Percentiles rank a stretch among this genome's conserved stretches.
These are phyloP conservation scores for Globodera ellingtonae DNA, from an alignment of 1,140 invertebrate species.

Conservation along the genomic window DNA sequence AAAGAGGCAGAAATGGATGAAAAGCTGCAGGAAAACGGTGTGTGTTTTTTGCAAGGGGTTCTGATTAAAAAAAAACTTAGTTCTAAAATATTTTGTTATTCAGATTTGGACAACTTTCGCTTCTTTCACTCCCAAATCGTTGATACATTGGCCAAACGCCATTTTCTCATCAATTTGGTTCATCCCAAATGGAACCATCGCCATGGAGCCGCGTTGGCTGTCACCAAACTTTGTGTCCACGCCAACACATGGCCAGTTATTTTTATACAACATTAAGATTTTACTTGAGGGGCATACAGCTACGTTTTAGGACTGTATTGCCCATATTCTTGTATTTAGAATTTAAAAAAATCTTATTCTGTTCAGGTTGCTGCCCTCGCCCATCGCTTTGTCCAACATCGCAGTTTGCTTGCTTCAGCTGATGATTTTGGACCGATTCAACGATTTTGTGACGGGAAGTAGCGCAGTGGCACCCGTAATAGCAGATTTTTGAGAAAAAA, in stretches of 20 bases:
- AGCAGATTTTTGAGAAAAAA: constrained; percentile 13
- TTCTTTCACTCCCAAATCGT: constrained; percentile 23
- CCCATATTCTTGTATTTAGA: too few relatives aligned
- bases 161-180: constrained; percentile 40
- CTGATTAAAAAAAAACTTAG: not conserved
- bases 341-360: too few relatives aligned
- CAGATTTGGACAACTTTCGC: not conserved
- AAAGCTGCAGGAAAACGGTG: not conserved
- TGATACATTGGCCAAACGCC: constrained; percentile 2
- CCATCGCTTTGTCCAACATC: not conserved
- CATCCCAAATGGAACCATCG: constrained; percentile 44
- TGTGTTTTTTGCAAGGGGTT: not conserved
- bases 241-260: constrained; percentile 1
- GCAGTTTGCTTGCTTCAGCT: constrained; percentile 36
- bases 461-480: constrained; percentile 56
- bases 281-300: too few relatives aligned
- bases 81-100: not conserved
- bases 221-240: constrained; percentile 36
- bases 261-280: not conserved
- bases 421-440: constrained; percentile 49
- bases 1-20: not conserved
- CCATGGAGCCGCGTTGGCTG: constrained; percentile 46
- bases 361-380: constrained; percentile 1
- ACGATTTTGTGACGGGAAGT: constrained; percentile 56
- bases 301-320: too few relatives aligned